Percentiles rank a stretch among this genome's conserved stretches.
phyloP scores from a whole-genome alignment of 2,797 vertebrate genomes.

The Rhinatrema bivittatum region DNA sequence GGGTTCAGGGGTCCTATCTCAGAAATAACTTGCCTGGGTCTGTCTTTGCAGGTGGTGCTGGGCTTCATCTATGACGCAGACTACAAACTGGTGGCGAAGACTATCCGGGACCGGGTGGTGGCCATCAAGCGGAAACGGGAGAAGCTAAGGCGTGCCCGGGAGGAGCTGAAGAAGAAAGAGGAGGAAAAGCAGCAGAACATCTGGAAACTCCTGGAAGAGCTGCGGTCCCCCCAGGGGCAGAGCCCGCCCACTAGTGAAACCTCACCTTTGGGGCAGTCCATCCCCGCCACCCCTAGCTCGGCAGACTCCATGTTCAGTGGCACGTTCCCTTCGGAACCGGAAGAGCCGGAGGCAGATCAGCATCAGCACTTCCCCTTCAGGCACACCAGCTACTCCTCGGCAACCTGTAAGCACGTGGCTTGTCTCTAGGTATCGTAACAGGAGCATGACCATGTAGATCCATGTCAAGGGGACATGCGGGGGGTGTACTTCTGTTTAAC shows the following conservation, averaged over 20 bases:
- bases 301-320: conserved; percentile 63
- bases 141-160: conserved; percentile 67
- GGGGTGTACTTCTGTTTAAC: no score
- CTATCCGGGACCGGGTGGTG: conserved; percentile 80
- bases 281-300: conserved; percentile 53
- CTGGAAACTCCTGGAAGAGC: conserved; percentile 35
- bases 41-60: conserved; percentile 72
- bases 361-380: conserved; percentile 69
- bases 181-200: conserved; percentile 42
- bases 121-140: conserved; percentile 87
- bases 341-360: conserved; percentile 90
- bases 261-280: background rate
- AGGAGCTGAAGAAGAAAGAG: conserved; percentile 45
- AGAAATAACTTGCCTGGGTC: no score
- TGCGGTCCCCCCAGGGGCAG: conserved; percentile 24
- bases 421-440: no score
- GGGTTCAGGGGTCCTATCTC: no score
- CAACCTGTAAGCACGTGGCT: conserved; percentile 64
- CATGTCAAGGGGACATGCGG: no score
- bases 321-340: conserved; percentile 68
- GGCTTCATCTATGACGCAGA: conserved; percentile 87
- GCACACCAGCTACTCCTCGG: conserved; percentile 59
- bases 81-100: conserved; percentile 90
- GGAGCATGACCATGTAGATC: no score
- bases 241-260: background rate